These are phyloP conservation scores for Labeo catla DNA, from an alignment of 2,113 vertebrate genomes.

Conservation along the genomic window DNA sequence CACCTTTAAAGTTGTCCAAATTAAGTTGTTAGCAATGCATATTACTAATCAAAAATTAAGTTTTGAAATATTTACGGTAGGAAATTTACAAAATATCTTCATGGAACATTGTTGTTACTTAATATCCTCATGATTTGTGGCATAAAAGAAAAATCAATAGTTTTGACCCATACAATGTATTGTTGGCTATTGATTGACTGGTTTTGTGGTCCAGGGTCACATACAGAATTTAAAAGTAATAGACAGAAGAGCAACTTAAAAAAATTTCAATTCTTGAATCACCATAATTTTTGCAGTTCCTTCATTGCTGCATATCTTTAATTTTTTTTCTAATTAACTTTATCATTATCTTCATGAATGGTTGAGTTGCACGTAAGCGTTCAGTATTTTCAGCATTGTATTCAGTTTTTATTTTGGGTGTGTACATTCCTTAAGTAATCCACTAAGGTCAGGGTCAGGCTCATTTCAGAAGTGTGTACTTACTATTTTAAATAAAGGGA, in stretches of 20 bases:
- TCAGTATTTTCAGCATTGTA: background rate
- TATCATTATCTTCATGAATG: background rate
- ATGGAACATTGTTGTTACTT: too few relatives aligned
- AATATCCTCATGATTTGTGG: too few relatives aligned
- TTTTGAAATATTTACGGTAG: too few relatives aligned
- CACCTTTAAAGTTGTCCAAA: too few relatives aligned
- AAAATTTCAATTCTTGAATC: background rate
- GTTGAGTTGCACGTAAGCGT: background rate
- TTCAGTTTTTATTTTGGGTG: background rate
- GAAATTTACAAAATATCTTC: too few relatives aligned
- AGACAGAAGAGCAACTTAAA: background rate
- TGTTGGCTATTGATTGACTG: too few relatives aligned
- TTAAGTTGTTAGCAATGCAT: too few relatives aligned
- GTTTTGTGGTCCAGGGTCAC: too few relatives aligned
- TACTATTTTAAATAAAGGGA: constrained; percentile 54
- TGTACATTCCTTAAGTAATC: constrained; percentile 18
- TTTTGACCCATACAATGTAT: too few relatives aligned
- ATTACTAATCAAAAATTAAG: too few relatives aligned
- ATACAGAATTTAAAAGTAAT: background rate
- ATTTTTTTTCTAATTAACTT: too few relatives aligned
- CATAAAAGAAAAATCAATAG: too few relatives aligned
- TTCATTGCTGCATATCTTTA: background rate
- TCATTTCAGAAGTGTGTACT: constrained; percentile 39
- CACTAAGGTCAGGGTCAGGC: constrained; percentile 18
- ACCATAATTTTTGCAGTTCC: background rate